phyloP scores from a whole-genome alignment of 2,888 invertebrate species.

The Zelleria hepariella region DNA sequence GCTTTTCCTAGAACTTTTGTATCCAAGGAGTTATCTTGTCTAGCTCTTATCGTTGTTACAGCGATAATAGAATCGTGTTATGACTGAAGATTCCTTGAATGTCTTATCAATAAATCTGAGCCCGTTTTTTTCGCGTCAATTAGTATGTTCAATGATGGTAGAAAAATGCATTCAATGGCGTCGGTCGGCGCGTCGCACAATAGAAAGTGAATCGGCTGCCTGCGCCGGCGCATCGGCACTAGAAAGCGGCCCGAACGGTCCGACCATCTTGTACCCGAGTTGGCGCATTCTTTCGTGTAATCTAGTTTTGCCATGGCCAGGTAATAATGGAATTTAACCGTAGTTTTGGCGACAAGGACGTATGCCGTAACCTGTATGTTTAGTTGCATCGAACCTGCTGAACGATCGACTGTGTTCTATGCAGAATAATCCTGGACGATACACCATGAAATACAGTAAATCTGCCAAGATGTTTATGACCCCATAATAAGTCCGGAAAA shows the following conservation, averaged over 20 bases:
- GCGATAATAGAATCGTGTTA: neutral
- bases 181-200: constrained; percentile 41
- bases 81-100: neutral
- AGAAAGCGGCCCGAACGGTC: constrained; percentile 53
- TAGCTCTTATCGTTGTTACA: neutral
- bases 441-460: too few relatives aligned
- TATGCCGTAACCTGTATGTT: too few relatives aligned
- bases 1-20: neutral
- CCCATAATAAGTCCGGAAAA: neutral
- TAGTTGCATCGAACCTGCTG: too few relatives aligned
- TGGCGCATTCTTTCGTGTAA: constrained; percentile 50
- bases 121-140: too few relatives aligned
- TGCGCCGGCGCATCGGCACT: constrained; percentile 54
- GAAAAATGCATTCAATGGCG: constrained; percentile 8
- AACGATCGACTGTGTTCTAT: neutral
- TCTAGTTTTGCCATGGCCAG: neutral
- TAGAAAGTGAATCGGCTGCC: constrained; percentile 65
- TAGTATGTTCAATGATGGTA: neutral
- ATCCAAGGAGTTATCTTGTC: neutral
- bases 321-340: neutral
- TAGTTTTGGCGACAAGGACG: neutral
- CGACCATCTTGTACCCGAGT: constrained; percentile 39
- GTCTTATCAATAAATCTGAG: neutral
- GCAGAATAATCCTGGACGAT: too few relatives aligned
- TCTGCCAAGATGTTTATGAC: neutral